Evolutionary conservation across 2,797 vertebrate genomes (phyloP).

Genomic region (Arrhamphus sclerolepis): DNA sequence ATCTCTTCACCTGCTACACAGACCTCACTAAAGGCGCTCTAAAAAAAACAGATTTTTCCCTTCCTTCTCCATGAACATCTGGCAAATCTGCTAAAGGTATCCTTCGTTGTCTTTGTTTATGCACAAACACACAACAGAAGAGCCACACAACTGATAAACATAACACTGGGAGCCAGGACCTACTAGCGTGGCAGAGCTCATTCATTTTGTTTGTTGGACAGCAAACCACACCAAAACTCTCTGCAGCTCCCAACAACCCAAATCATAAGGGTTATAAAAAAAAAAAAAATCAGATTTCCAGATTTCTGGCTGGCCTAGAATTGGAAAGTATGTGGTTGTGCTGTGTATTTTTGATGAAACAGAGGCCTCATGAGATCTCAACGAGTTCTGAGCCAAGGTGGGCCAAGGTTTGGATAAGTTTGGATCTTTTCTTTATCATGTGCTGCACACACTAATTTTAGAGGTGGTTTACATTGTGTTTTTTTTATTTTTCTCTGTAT

Average conservation of each 20-base stretch:
- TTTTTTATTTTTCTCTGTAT: slow-evolving; percentile 66
- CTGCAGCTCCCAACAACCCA: slow-evolving; percentile 77
- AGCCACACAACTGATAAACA: slow-evolving; percentile 66
- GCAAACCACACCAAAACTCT: slow-evolving; percentile 77
- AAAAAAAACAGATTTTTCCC: slow-evolving; percentile 59
- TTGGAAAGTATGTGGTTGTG: slow-evolving; percentile 75
- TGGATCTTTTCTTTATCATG: slow-evolving; percentile 54
- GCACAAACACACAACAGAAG: slow-evolving; percentile 75
- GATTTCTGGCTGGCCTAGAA: slow-evolving; percentile 76
- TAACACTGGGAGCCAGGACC: slow-evolving; percentile 57
- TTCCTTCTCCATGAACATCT: slow-evolving; percentile 70
- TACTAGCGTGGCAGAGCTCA: slow-evolving; percentile 60
- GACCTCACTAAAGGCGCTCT: slow-evolving; percentile 68
- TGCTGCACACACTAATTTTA: slow-evolving; percentile 78
- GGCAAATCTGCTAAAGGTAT: slow-evolving; percentile 78
- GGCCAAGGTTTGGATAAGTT: slow-evolving; percentile 60
- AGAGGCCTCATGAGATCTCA: slow-evolving; percentile 64
- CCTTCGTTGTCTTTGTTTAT: slow-evolving; percentile 73
- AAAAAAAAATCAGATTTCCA: slow-evolving; percentile 78
- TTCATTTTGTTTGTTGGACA: slow-evolving; percentile 71
- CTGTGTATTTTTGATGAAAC: slow-evolving; percentile 77
- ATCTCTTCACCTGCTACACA: slow-evolving; percentile 77
- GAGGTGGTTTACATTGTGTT: slow-evolving; percentile 74
- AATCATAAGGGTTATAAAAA: slow-evolving; percentile 71
- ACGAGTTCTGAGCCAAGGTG: slow-evolving; percentile 66